Conservation (phyloP, 2,888 invertebrate genomes). For the Caenorhabditis drosophilae region DNA sequence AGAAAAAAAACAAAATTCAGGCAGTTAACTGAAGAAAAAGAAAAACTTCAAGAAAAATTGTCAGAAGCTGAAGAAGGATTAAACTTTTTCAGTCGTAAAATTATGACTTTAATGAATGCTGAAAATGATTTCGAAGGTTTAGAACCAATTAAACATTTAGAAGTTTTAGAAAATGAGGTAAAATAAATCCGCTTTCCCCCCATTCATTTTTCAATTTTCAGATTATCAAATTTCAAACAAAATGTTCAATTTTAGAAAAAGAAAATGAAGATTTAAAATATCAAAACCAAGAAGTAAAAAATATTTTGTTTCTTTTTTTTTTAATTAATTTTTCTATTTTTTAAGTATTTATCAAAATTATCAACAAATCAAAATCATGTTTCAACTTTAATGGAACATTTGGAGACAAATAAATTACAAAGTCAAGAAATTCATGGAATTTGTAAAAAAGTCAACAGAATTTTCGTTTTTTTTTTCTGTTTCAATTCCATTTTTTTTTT, state of each 20-base stretch:
- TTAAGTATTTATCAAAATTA: constrained; percentile 2
- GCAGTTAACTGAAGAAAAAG: constrained; percentile 13
- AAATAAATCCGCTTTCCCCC: too few species aligned
- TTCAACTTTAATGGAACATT: constrained; percentile 28
- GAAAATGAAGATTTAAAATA: constrained; percentile 18
- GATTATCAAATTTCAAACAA: not conserved
- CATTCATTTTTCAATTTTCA: too few species aligned
- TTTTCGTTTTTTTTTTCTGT: too few species aligned
- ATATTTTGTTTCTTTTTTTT: too few species aligned
- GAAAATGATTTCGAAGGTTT: too few species aligned
- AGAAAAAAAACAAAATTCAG: constrained; percentile 1
- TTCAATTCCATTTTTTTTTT: not conserved
- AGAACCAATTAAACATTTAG: too few species aligned
- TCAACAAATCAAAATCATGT: constrained; percentile 32
- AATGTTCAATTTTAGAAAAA: constrained; percentile 12
- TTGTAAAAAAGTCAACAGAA: constrained; percentile 23
- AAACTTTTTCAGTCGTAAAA: constrained; percentile 16
- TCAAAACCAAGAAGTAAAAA: too few species aligned
- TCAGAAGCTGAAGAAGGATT: constrained; percentile 13
- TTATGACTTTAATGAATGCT: constrained; percentile 4
- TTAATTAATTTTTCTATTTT: too few species aligned
- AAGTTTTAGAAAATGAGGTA: too few species aligned
- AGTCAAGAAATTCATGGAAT: constrained; percentile 34
- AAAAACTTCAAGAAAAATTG: constrained; percentile 15
- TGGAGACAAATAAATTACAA: constrained; percentile 28